Base-by-base conservation (phyloP, 2,888 invertebrate genomes). In the Plusia festucae region DNA sequence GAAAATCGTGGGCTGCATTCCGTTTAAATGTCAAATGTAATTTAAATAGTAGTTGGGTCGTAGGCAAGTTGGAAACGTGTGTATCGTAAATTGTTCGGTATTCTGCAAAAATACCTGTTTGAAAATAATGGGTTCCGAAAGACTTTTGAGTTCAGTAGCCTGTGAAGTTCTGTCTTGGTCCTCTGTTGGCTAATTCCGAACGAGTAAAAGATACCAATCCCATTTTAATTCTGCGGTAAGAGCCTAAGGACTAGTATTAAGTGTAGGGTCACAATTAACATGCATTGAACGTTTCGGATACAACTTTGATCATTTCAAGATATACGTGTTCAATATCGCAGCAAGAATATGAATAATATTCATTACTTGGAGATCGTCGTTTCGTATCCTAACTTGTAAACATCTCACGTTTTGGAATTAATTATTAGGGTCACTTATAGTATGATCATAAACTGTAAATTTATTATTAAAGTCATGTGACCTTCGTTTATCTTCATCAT, bases 1-100 rank as follows among this genome's bases (percentile, higher is more conserved):
- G 49, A 46, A 60, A 65, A 64, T 68, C 61, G 65, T 70, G 54
- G 52, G 5, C 59, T 60, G 63, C 77, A 79, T 79, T 76, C 73
- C 70, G n/a, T 24, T 67, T 69, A 79, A 79, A 79, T 78, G 78
- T 64, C 76, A 78, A 74, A 78, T 66, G 56, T 70, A 73, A 73
- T 76, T 58, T 66, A 51, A 53, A 63, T 61, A 60, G 52, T 58
- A 52, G 64, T 75, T 34, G 49, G 27, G 65, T 49, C 55, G 51
- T 49, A 51, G 57, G 13, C 53, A 53, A 49, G 27, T 55, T 49
- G 44, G 34, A 57, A 57, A 60, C 27, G 53, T 40, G 64, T 13
- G 65, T 61, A 13, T 60, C 16, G 11, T 22, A 24, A 53, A 15
- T 44, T 18, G 34, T 53, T 52, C 32, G 8, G 2, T 16, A 46